phyloP scores from a whole-genome alignment of 2,888 invertebrate genomes.

The Spatulosminthurus flaviceps region DNA sequence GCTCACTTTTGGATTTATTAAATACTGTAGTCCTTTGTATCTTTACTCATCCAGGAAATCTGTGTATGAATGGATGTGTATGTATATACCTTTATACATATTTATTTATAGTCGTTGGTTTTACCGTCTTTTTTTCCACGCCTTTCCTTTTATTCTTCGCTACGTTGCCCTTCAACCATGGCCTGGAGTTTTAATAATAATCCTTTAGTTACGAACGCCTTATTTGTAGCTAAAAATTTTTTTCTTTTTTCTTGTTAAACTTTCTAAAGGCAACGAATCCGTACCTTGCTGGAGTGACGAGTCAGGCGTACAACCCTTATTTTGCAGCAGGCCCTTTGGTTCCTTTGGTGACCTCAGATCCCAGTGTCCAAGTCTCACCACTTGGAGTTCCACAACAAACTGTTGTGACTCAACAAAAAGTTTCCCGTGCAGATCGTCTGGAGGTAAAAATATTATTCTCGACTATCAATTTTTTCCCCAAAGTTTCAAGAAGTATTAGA shows the following conservation, averaged over 20 bases:
- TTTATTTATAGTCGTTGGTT: too few species aligned
- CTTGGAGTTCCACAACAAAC: constrained; percentile 85
- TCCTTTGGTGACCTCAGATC: constrained; percentile 90
- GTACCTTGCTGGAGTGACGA: constrained; percentile 64
- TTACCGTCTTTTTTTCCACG: too few species aligned
- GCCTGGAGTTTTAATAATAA: too few species aligned
- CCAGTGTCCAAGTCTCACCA: constrained; percentile 76
- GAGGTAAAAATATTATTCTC: constrained; percentile 78
- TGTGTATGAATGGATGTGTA: too few species aligned
- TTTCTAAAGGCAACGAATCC: constrained; percentile 62
- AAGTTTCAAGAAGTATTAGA: too few species aligned
- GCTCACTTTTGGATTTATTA: too few species aligned
- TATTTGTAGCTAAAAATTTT: not conserved
- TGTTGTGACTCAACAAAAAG: constrained; percentile 84
- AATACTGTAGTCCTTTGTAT: too few species aligned
- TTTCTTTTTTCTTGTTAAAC: not conserved
- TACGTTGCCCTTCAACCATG: not conserved
- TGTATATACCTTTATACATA: too few species aligned
- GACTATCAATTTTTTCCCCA: not conserved
- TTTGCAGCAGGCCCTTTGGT: constrained; percentile 88
- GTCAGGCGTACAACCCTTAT: constrained; percentile 89
- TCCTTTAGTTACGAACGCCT: not conserved
- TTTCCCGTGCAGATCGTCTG: constrained; percentile 89
- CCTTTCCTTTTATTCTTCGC: not conserved
- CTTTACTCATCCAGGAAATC: too few species aligned